Conservation (phyloP, 2,113 vertebrate species). For the Carollia perspicillata region DNA sequence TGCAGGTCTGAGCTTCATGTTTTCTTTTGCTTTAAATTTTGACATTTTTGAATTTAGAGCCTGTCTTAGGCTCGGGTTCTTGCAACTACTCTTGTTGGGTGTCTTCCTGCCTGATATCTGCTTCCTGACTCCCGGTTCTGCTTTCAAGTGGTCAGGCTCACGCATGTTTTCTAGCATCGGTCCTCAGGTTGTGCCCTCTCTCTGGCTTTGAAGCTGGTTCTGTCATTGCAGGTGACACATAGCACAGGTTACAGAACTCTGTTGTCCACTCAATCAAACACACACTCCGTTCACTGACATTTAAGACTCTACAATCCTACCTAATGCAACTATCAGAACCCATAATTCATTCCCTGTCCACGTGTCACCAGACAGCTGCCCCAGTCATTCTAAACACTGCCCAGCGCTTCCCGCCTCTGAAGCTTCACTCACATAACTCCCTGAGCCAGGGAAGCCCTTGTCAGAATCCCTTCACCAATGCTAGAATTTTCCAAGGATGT, state of each 20-base stretch:
- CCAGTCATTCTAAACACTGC: background rate
- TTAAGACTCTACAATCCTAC: slow-evolving; percentile 3
- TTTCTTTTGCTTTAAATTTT: background rate
- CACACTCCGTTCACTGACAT: background rate
- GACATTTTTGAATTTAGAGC: background rate
- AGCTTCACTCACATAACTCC: no score
- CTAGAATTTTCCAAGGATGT: background rate
- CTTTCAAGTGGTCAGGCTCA: background rate
- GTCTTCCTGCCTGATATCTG: background rate
- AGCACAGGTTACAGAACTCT: background rate
- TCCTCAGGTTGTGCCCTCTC: background rate
- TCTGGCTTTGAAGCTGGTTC: background rate
- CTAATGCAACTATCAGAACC: background rate
- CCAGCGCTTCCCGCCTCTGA: background rate
- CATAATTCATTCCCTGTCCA: background rate
- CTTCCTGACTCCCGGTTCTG: background rate
- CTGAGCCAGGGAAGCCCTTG: background rate
- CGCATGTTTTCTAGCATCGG: accelerated
- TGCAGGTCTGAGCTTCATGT: background rate
- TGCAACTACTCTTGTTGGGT: background rate
- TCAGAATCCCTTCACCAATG: background rate
- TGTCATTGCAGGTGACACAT: background rate
- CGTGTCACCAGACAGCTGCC: background rate
- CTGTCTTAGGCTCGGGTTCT: background rate
- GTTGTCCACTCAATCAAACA: background rate